Conservation (phyloP, 2,113 vertebrate species). For the Pterocles orientalis region DNA sequence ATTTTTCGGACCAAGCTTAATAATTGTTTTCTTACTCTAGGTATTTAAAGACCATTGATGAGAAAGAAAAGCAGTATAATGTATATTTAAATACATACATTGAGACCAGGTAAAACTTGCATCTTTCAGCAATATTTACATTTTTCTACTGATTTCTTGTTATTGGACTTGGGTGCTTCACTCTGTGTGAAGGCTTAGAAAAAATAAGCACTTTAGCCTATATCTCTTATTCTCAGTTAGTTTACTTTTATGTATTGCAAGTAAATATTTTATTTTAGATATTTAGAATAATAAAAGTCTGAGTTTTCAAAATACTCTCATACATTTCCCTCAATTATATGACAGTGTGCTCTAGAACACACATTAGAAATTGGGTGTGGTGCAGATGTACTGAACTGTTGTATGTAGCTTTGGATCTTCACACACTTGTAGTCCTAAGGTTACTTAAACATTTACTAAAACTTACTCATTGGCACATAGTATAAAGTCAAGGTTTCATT, state of each 20-base stretch:
- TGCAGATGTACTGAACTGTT: neutral
- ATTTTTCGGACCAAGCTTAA: neutral
- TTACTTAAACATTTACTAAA: neutral
- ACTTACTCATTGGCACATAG: neutral
- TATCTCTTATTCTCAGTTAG: neutral
- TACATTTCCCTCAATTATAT: neutral
- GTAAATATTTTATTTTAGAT: neutral
- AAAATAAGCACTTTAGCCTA: neutral
- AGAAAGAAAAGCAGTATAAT: conserved; percentile 74
- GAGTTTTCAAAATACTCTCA: neutral
- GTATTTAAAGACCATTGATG: conserved; percentile 65
- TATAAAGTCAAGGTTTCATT: neutral
- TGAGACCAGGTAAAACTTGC: conserved; percentile 76
- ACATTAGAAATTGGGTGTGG: neutral
- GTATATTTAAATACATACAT: conserved; percentile 64
- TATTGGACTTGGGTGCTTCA: neutral
- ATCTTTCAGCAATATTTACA: neutral
- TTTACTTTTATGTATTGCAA: neutral
- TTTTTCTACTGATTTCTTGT: neutral
- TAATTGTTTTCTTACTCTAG: conserved; percentile 61
- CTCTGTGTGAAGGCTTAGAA: neutral
- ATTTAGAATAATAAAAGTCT: neutral
- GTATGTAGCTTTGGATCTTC: neutral
- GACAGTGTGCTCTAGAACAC: neutral
- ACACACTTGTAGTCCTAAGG: neutral